Evolutionary conservation across 2,888 invertebrate genomes (phyloP).

Genomic region (Carpatolechia fugitivella): DNA sequence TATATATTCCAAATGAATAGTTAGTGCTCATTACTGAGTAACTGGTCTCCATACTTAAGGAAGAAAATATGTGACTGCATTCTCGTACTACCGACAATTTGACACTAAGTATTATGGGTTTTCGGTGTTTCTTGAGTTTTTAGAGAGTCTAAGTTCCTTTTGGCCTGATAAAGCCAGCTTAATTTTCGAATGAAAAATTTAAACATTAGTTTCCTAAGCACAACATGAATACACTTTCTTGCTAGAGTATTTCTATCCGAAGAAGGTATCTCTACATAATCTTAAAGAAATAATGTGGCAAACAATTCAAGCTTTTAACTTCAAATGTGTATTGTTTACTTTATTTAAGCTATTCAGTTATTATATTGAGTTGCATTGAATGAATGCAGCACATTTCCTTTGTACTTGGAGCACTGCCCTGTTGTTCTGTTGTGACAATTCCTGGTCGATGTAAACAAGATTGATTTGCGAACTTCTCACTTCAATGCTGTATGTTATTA

Average conservation of each 20-base stretch:
- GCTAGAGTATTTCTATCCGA: too few relatives aligned
- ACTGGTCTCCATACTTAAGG: slow-evolving; percentile 32
- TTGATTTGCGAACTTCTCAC: slow-evolving; percentile 43
- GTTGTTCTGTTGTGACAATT: slow-evolving; percentile 43
- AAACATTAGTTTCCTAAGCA: too few relatives aligned
- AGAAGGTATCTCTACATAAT: too few relatives aligned
- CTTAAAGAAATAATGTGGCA: too few relatives aligned
- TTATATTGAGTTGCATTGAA: not conserved
- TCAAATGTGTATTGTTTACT: not conserved
- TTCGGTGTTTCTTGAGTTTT: too few relatives aligned
- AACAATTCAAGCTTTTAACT: not conserved
- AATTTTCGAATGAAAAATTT: too few relatives aligned
- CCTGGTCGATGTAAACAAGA: slow-evolving; percentile 46
- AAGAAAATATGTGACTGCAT: not conserved
- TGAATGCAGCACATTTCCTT: slow-evolving; percentile 2
- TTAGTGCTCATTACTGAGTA: slow-evolving; percentile 35
- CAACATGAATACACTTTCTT: too few relatives aligned
- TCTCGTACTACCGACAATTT: too few relatives aligned
- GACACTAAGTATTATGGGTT: too few relatives aligned
- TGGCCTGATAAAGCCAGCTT: too few relatives aligned
- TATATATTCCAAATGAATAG: slow-evolving; percentile 51
- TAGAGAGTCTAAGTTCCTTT: too few relatives aligned
- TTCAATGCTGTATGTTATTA: slow-evolving; percentile 19
- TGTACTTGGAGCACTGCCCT: slow-evolving; percentile 21
- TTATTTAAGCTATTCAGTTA: not conserved